A percentile compares a stretch with the other conserved stretches of the same genome.
These are phyloP conservation scores for Styela clava DNA, from an alignment of 23 tunicate species.

Conservation along the genomic window DNA sequence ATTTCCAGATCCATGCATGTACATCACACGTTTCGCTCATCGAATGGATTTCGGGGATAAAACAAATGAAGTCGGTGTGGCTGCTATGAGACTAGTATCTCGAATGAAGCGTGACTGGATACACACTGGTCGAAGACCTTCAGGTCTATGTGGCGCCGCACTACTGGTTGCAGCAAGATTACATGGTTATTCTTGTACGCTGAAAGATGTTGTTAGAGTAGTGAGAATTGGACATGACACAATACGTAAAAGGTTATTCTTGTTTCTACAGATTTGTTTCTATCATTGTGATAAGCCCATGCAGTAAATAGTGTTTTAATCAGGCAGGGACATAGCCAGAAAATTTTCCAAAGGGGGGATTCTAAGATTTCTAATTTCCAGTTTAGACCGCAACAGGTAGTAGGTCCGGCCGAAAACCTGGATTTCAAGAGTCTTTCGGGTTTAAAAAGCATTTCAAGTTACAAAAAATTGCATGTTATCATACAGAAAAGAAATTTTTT, in stretches of 20 bases:
- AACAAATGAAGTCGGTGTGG: slow-evolving; percentile 78
- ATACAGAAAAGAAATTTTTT: no score
- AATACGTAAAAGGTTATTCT: slow-evolving; percentile 65
- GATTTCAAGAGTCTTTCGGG: no score
- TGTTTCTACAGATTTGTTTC: neutral
- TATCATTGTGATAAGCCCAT: no score
- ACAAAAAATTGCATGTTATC: no score
- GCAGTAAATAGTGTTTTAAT: no score
- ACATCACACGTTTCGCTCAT: slow-evolving; percentile 96
- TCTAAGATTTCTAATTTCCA: no score
- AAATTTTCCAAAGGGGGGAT: no score
- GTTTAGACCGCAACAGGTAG: no score
- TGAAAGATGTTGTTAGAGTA: slow-evolving; percentile 76
- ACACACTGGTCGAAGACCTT: slow-evolving; percentile 86
- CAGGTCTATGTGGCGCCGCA: slow-evolving; percentile 98
- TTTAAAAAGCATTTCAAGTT: no score
- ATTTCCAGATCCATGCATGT: slow-evolving; percentile 84
- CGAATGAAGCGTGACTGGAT: slow-evolving; percentile 99
- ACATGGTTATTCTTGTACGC: slow-evolving; percentile 78
- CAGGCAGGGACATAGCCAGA: no score
- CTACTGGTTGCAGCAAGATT: slow-evolving; percentile 89
- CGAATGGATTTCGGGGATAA: slow-evolving; percentile 92
- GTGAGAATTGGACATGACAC: slow-evolving; percentile 93
- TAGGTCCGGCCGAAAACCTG: no score
- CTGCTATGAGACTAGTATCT: slow-evolving; percentile 86